A percentile compares a stretch with the other conserved stretches of the same genome.
These are phyloP conservation scores for Hymenopus coronatus DNA, from an alignment of 2,888 invertebrate species.

Conservation along the genomic window DNA sequence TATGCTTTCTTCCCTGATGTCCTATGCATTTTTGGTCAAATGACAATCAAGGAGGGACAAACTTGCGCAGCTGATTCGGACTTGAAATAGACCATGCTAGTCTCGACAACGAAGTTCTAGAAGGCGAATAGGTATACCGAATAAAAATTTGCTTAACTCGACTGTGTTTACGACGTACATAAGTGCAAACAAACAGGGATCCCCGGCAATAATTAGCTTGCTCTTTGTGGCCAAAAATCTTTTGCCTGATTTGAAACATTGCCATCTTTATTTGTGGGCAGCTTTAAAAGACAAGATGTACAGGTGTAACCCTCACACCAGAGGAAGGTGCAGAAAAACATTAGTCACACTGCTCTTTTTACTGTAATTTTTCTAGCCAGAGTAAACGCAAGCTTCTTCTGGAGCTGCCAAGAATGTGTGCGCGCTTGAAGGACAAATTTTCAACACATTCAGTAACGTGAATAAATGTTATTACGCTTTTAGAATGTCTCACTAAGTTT, in stretches of 20 bases:
- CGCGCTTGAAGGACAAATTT: neutral
- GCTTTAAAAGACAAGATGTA: neutral
- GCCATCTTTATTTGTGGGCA: neutral
- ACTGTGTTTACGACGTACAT: neutral
- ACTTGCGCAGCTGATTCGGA: neutral
- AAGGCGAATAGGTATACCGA: neutral
- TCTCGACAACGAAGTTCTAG: neutral
- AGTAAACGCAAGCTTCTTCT: neutral
- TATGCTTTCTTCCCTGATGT: neutral
- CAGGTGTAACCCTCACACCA: neutral
- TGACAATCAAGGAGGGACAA: neutral
- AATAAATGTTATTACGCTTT: neutral
- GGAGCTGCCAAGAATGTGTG: neutral
- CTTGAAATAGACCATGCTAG: neutral
- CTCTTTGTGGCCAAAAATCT: neutral
- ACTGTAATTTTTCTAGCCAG: neutral
- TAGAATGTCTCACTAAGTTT: neutral
- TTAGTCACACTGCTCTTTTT: neutral
- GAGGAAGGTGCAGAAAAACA: neutral
- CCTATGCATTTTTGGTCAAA: neutral
- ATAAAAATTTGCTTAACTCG: neutral
- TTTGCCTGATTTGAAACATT: neutral
- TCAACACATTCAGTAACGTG: neutral
- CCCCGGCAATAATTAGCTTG: neutral
- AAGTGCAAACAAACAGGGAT: neutral